Evolutionary conservation across 2,113 vertebrate species (phyloP).

Genomic region (Rhea americana): DNA sequence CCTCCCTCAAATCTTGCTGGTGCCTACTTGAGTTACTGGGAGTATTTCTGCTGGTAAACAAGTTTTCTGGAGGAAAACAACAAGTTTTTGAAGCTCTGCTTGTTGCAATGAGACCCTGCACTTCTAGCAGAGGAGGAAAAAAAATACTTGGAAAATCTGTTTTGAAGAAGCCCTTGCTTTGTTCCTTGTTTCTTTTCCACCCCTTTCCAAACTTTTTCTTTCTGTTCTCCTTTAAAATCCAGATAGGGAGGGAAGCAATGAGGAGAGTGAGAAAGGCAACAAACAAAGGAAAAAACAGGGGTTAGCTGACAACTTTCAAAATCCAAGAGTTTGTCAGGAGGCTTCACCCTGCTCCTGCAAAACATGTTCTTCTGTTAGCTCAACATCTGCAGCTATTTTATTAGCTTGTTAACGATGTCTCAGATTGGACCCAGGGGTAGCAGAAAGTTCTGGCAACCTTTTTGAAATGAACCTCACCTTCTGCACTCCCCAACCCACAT

Average conservation of each 20-base stretch:
- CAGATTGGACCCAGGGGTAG: background rate
- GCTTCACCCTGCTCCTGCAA: background rate
- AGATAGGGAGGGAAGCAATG: background rate
- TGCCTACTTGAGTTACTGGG: background rate
- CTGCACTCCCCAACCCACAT: background rate
- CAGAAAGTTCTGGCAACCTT: conserved; percentile 8
- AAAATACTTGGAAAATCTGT: background rate
- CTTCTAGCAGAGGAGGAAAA: background rate
- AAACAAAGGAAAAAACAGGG: background rate
- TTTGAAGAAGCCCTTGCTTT: background rate
- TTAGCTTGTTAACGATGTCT: background rate
- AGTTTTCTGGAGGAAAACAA: background rate
- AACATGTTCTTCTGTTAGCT: rapidly evolving
- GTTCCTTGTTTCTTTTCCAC: background rate
- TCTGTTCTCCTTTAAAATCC: background rate
- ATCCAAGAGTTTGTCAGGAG: background rate
- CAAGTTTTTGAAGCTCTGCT: background rate
- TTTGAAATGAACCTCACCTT: background rate
- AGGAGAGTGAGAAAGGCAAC: background rate
- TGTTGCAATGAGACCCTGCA: background rate
- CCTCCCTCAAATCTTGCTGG: background rate
- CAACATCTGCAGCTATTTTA: conserved; percentile 40
- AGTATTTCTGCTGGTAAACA: background rate
- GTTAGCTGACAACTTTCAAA: background rate
- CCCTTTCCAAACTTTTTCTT: background rate